A percentile compares a stretch with the other conserved stretches of the same genome.
Evolutionary conservation across 1,140 invertebrate genomes (phyloP).

Genomic region (Mercenaria mercenaria): DNA sequence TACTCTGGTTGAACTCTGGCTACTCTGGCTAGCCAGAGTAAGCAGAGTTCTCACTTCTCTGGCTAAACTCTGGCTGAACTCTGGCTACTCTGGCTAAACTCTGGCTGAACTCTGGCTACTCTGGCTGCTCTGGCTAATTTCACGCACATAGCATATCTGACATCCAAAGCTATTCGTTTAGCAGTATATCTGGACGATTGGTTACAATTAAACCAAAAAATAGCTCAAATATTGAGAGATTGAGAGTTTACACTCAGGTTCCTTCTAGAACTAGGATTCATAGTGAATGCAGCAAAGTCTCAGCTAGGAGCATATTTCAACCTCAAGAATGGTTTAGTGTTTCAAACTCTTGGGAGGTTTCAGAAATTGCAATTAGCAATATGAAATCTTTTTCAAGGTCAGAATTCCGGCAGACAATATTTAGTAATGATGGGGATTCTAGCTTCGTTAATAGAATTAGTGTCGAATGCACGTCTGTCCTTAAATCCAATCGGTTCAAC

Average conservation of each 20-base stretch:
- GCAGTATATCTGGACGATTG: conserved; percentile 57
- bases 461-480: not conserved
- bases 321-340: not conserved
- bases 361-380: not conserved
- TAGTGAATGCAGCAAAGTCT: not conserved
- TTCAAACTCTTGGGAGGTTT: not conserved
- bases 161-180: not conserved
- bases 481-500: not conserved
- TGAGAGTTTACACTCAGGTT: not conserved
- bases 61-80: too few species aligned
- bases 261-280: conserved; percentile 8
- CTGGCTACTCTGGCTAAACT: too few species aligned
- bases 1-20: too few species aligned
- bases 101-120: too few species aligned
- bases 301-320: not conserved
- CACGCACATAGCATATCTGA: conserved; percentile 30
- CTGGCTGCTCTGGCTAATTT: too few species aligned
- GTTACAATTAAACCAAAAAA: not conserved
- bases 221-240: not conserved
- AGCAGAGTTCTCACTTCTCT: too few species aligned
- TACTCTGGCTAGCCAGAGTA: too few species aligned
- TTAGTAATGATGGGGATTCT: not conserved
- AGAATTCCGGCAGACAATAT: not conserved
- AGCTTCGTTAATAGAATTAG: not conserved
- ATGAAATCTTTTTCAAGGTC: not conserved